These are phyloP conservation scores for Podilymbus podiceps DNA, from an alignment of 2,113 vertebrate genomes.

Conservation along the genomic window DNA sequence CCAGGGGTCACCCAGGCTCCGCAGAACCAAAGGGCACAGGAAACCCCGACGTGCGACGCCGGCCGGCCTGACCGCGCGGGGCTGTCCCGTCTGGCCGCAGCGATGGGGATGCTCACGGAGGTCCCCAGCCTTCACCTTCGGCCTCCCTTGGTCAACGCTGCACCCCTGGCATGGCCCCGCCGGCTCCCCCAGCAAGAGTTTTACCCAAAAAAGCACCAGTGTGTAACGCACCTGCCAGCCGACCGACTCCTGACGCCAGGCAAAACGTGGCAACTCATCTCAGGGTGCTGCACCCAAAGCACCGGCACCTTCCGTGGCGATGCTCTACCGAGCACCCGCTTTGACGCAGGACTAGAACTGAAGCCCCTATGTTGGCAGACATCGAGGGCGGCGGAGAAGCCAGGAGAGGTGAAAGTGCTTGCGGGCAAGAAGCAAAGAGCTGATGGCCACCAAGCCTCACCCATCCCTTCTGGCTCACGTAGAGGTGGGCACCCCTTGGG, in stretches of 20 bases:
- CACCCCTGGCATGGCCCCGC: not conserved
- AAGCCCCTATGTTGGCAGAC: not conserved
- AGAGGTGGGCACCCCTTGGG: not conserved
- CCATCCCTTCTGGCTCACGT: not conserved
- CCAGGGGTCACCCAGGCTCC: not conserved
- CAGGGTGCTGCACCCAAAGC: not conserved
- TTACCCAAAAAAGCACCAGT: not conserved
- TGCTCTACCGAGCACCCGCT: not conserved
- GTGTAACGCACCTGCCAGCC: not conserved
- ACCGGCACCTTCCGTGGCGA: accelerated
- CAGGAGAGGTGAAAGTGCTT: not conserved
- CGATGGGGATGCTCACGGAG: accelerated
- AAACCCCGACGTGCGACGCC: not conserved
- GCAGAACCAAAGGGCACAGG: not conserved
- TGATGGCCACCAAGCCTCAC: not conserved
- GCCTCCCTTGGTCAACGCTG: not conserved
- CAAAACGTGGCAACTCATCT: not conserved
- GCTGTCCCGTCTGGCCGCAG: accelerated
- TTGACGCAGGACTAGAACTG: accelerated
- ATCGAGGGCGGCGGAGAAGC: accelerated
- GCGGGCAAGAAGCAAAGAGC: not conserved
- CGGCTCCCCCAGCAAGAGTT: not conserved
- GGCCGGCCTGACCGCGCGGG: accelerated
- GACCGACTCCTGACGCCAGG: not conserved
- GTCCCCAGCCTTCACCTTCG: not conserved